Conservation (phyloP, 2,888 invertebrate species). For the Eilema sororculum region DNA sequence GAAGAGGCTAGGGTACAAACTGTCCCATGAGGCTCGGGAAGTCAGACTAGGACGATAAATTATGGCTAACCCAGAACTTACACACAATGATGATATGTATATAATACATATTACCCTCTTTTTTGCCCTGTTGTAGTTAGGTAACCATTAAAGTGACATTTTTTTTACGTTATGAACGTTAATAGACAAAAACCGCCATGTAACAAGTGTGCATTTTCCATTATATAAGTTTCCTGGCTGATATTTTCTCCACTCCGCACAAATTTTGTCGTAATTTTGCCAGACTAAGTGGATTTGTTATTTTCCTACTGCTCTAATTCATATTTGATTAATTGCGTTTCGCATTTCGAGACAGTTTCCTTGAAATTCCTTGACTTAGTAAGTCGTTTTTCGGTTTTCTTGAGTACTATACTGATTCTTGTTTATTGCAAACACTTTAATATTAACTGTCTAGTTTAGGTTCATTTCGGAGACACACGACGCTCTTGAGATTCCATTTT, state of each 20-base stretch:
- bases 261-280: neutral
- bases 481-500: neutral
- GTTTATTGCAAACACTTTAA: slow-evolving; percentile 1
- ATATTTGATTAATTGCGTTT: slow-evolving; percentile 6
- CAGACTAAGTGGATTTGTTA: neutral
- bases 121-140: no score
- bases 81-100: no score
- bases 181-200: neutral
- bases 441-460: neutral
- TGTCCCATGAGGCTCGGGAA: no score
- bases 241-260: neutral
- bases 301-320: slow-evolving; percentile 8
- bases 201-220: neutral
- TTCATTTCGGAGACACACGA: neutral
- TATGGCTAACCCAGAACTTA: no score
- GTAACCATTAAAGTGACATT: no score
- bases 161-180: no score
- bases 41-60: no score
- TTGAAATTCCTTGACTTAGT: slow-evolving; percentile 2
- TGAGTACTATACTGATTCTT: neutral
- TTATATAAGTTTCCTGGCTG: neutral
- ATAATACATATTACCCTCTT: no score
- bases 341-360: neutral
- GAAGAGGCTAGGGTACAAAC: no score
- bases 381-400: slow-evolving; percentile 4